These are phyloP conservation scores for Eumerus sabulonum DNA, from an alignment of 2,888 invertebrate genomes.

Conservation along the genomic window DNA sequence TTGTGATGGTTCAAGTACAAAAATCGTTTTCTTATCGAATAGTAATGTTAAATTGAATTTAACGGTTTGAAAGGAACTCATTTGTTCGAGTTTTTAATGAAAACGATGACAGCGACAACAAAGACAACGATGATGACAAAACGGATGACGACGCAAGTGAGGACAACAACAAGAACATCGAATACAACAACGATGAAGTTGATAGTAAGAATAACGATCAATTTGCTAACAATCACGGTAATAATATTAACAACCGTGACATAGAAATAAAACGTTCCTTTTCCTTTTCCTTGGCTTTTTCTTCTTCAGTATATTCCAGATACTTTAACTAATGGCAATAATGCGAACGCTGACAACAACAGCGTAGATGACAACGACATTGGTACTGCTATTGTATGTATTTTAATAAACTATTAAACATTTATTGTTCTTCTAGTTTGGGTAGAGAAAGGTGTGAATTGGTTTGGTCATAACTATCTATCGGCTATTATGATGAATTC, in stretches of 20 bases:
- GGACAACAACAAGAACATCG: constrained; percentile 10
- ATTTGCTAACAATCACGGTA: constrained; percentile 20
- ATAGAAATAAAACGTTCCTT: constrained; percentile 31
- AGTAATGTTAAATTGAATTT: constrained; percentile 46
- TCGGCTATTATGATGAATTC: constrained; percentile 26
- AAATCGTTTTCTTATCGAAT: constrained; percentile 36
- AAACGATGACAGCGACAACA: constrained; percentile 59
- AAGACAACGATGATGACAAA: constrained; percentile 22
- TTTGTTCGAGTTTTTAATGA: constrained; percentile 58
- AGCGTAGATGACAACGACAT: constrained; percentile 39
- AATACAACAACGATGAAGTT: constrained; percentile 8
- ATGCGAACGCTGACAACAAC: constrained; percentile 33
- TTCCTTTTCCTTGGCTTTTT: constrained; percentile 17
- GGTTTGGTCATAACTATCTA: background rate
- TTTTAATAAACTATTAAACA: constrained; percentile 51
- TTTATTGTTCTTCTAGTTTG: constrained; percentile 36
- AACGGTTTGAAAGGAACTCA: constrained; percentile 65
- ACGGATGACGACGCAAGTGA: constrained; percentile 3
- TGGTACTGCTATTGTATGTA: constrained; percentile 32
- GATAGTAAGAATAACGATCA: constrained; percentile 1
- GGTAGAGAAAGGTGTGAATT: background rate
- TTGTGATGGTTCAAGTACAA: constrained; percentile 50
- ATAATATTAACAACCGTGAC: constrained; percentile 47
- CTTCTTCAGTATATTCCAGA: constrained; percentile 21
- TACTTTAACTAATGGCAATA: constrained; percentile 23